phyloP scores from a whole-genome alignment of 1,140 invertebrate species.

The Cataglyphis hispanica region DNA sequence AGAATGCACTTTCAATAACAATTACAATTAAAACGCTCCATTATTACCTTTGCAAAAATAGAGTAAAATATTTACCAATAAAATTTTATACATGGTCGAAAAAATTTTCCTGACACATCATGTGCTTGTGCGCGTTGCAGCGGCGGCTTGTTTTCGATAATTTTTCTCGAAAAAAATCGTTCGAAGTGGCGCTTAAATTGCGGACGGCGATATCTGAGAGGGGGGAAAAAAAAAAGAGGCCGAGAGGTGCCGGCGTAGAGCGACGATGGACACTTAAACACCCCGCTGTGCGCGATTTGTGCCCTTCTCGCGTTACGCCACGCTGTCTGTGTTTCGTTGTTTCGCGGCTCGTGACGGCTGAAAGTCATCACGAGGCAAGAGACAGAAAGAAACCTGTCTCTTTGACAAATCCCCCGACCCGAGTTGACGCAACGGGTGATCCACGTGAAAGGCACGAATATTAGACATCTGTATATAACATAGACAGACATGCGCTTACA shows the following conservation, averaged over 20 bases:
- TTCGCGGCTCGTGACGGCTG: constrained; percentile 75
- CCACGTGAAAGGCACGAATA: neutral
- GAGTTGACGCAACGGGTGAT: neutral
- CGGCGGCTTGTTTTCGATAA: constrained; percentile 51
- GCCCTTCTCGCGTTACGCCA: constrained; percentile 77
- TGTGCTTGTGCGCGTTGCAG: neutral
- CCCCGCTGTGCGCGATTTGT: constrained; percentile 57
- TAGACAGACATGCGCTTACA: neutral
- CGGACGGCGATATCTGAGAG: constrained; percentile 29
- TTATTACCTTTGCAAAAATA: constrained; percentile 7
- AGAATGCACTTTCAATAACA: neutral
- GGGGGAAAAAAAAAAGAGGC: constrained; percentile 8
- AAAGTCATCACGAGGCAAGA: constrained; percentile 56
- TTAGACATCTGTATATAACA: neutral
- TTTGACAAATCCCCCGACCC: constrained; percentile 5
- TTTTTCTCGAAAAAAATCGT: neutral
- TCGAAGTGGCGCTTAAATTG: constrained; percentile 73
- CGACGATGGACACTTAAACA: neutral
- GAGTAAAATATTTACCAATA: neutral
- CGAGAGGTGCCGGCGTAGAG: constrained; percentile 15
- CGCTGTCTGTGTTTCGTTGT: constrained; percentile 79
- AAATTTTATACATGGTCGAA: neutral
- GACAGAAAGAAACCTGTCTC: constrained; percentile 44
- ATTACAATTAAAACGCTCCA: neutral
- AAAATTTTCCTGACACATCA: neutral